Evolutionary conservation across 1,140 invertebrate genomes (phyloP), one percentile per base, ranked within the genome.

Genomic region (Drosophila leontia): DNA sequence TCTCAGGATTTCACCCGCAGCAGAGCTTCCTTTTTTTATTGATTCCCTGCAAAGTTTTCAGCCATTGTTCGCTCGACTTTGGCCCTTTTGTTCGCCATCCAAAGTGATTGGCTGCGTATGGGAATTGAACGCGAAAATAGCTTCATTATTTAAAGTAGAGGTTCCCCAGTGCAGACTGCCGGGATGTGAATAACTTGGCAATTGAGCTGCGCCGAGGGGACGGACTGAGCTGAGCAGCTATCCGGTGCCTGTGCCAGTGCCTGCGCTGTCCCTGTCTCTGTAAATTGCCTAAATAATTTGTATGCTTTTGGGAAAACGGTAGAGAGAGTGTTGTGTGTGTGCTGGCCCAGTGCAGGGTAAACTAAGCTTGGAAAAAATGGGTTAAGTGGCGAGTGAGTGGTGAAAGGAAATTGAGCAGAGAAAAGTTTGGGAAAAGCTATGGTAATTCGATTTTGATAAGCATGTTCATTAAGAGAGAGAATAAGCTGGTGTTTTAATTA

Each of bases 91-190:
- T 78, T 80, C 55, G 61, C 55, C 61, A 48, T 42, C 74, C 72
- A 63, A 90, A 88, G 85, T 88, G 85, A 88, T 88, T 88, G 84
- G 72, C 81, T 81, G 85, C 84, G 81, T 81, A 74, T 88, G 84
- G 84, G 84, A 88, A 88, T 87, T 87, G 80, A 80, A 82, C 84
- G 84, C 84, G 84, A 88, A 87, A 87, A 87, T 90, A 81, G 84
- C 84, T 88, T 88, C 84, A 88, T 88, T 88, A 88, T 90, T 88
- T 90, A 88, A 88, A 88, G 84, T 88, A 88, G 67, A 63, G 35
- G 53, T 56, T 78, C 68, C 75, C 80, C 75, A 83, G 71, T 75
- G 82, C 62, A 23, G 56, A 35, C 47, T 61, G 72, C 62, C 63
- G 62, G 63, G 48, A 64, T 78, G 59, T 78, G 71, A 51, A 58